phyloP scores from a whole-genome alignment of 1,140 invertebrate genomes.

The Anoplolepis gracilipes region DNA sequence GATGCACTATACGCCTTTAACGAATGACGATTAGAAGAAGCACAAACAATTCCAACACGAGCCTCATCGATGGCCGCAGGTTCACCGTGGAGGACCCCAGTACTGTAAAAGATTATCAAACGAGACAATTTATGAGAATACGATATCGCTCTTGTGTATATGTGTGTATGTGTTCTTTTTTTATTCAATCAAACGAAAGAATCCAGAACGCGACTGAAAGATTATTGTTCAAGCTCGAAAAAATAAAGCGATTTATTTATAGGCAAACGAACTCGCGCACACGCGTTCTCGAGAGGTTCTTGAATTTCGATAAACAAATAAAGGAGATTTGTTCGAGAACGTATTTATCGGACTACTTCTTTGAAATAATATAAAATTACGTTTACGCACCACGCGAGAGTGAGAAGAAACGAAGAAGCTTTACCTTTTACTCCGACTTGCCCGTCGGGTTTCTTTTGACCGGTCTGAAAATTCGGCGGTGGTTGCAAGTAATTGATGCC shows the following conservation, averaged over 20 bases:
- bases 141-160: neutral
- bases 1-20: conserved; percentile 75
- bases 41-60: conserved; percentile 74
- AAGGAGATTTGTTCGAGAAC: neutral
- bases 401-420: neutral
- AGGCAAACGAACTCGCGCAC: neutral
- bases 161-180: too few species aligned
- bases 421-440: conserved; percentile 84
- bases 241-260: conserved; percentile 10
- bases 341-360: neutral
- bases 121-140: conserved; percentile 15
- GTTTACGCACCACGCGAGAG: too few species aligned
- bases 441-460: conserved; percentile 83
- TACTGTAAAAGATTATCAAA: conserved; percentile 69
- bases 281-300: neutral
- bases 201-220: neutral
- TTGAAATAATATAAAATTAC: neutral
- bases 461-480: conserved; percentile 84
- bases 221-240: neutral
- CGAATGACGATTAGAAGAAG: conserved; percentile 75
- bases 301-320: conserved; percentile 13
- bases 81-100: conserved; percentile 72
- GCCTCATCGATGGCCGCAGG: conserved; percentile 57
- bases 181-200: neutral
- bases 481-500: conserved; percentile 84